Evolutionary conservation across 2,113 vertebrate genomes (phyloP).

Genomic region (Oenanthe melanoleuca): DNA sequence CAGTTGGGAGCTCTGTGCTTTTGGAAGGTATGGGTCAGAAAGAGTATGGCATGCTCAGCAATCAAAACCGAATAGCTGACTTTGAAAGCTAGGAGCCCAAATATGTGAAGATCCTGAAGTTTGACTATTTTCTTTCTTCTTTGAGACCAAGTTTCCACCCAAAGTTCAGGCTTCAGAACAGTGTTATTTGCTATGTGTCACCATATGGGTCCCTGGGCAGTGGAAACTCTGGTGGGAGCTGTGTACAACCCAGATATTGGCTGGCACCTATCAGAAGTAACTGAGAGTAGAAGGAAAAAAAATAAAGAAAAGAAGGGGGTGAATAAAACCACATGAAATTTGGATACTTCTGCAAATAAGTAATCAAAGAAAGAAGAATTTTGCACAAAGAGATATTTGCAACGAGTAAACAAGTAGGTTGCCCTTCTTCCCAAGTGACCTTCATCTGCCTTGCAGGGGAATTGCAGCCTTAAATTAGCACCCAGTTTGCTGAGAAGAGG

Average conservation of each 20-base stretch:
- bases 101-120: neutral
- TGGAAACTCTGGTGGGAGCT: neutral
- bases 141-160: neutral
- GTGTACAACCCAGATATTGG: neutral
- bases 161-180: neutral
- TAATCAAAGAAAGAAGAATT: neutral
- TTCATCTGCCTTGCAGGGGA: neutral
- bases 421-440: neutral
- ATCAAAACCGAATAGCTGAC: neutral
- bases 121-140: neutral
- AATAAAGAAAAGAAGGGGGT: accelerated
- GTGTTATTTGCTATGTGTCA: neutral
- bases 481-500: neutral
- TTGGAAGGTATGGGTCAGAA: neutral
- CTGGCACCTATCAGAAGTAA: neutral
- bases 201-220: accelerated
- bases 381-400: neutral
- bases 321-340: neutral
- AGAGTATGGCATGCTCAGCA: neutral
- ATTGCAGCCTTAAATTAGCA: neutral
- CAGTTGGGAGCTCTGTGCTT: neutral
- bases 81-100: neutral
- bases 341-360: neutral
- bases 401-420: neutral
- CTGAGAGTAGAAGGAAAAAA: neutral